Percentiles rank a stretch among this genome's conserved stretches.
These are phyloP conservation scores for Polietes domitor DNA, from an alignment of 2,888 invertebrate genomes.

Conservation along the genomic window DNA sequence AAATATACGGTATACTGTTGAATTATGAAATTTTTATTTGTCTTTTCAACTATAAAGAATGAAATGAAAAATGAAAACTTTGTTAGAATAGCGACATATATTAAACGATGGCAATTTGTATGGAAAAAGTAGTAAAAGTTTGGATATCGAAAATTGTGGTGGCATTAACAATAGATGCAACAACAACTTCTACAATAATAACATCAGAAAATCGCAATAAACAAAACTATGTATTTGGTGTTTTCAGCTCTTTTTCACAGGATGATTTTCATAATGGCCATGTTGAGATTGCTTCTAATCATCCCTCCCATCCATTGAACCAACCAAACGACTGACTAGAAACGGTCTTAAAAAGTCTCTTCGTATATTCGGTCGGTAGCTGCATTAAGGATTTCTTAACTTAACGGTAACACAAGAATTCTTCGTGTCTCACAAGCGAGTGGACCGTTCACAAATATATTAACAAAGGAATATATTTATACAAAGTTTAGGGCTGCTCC, in stretches of 20 bases:
- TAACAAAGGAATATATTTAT: constrained; percentile 79
- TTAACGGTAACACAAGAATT: constrained; percentile 71
- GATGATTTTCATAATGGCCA: constrained; percentile 71
- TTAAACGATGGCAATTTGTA: constrained; percentile 76
- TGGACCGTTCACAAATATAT: constrained; percentile 59
- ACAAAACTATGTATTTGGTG: constrained; percentile 77
- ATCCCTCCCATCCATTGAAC: constrained; percentile 55
- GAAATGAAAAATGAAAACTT: constrained; percentile 51
- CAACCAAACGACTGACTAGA: constrained; percentile 54
- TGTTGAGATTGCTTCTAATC: constrained; percentile 66
- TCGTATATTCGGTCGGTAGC: constrained; percentile 57
- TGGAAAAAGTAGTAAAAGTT: constrained; percentile 76
- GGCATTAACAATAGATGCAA: constrained; percentile 71
- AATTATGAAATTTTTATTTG: constrained; percentile 42
- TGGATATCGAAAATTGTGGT: constrained; percentile 70
- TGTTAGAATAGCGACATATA: constrained; percentile 57
- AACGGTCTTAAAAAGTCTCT: constrained; percentile 57
- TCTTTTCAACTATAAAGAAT: constrained; percentile 43
- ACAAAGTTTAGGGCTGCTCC: constrained; percentile 75
- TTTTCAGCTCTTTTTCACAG: constrained; percentile 80
- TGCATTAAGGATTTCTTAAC: constrained; percentile 60
- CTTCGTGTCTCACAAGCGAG: constrained; percentile 68
- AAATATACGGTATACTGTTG: constrained; percentile 4
- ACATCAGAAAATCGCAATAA: constrained; percentile 68
- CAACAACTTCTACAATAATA: constrained; percentile 47